phyloP scores from a whole-genome alignment of 2,113 vertebrate genomes.

The Plectropomus leopardus region DNA sequence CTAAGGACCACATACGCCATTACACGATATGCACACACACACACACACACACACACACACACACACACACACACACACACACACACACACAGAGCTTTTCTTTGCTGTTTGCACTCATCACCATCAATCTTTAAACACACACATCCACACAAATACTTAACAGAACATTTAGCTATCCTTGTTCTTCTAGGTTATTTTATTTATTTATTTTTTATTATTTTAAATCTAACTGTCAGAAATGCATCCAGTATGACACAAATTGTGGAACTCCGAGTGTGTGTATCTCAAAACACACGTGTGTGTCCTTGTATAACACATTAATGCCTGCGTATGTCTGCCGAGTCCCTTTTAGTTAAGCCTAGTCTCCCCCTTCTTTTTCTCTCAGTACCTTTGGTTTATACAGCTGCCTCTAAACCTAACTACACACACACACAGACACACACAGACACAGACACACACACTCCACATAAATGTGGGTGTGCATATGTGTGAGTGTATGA shows the following conservation, averaged over 20 bases:
- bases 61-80: conserved; percentile 10
- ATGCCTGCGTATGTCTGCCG: background rate
- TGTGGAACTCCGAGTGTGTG: background rate
- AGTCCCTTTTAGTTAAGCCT: background rate
- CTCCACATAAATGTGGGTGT: background rate
- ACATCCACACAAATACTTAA: background rate
- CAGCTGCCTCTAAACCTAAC: conserved; percentile 48
- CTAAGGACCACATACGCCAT: background rate
- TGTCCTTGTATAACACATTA: background rate
- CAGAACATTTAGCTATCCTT: background rate
- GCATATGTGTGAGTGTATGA: background rate
- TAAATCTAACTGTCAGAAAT: background rate
- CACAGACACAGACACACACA: background rate
- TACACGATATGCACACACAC: background rate
- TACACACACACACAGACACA: background rate
- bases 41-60: background rate
- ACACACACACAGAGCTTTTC: background rate
- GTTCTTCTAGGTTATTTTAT: background rate
- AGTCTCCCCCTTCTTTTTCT: conserved; percentile 2
- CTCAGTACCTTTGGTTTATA: conserved; percentile 52
- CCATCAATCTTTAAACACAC: background rate
- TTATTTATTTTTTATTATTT: background rate
- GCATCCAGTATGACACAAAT: background rate
- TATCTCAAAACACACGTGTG: background rate
- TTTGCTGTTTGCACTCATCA: too few species aligned